phyloP scores from a whole-genome alignment of 2,797 vertebrate genomes.

The Sphaeramia orbicularis region DNA sequence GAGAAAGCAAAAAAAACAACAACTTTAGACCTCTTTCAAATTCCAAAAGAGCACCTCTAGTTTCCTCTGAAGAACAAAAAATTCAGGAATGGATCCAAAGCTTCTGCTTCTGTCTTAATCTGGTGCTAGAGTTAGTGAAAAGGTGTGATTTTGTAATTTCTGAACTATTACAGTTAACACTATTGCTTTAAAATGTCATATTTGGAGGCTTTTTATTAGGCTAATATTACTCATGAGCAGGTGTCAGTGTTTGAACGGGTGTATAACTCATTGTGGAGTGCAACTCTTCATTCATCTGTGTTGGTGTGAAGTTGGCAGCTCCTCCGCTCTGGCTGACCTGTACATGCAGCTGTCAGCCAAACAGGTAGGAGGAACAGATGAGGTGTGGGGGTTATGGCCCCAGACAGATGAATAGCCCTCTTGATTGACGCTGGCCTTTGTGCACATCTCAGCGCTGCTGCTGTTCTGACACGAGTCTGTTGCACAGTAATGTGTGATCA shows the following conservation, averaged over 20 bases:
- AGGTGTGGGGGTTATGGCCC: conserved; percentile 65
- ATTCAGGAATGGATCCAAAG: no score
- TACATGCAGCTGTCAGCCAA: conserved; percentile 73
- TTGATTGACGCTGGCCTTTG: conserved; percentile 85
- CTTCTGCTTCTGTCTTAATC: no score
- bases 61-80: no score
- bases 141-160: no score
- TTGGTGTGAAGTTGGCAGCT: conserved; percentile 46
- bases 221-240: conserved; percentile 9
- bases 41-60: no score
- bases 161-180: no score
- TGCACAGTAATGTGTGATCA: conserved; percentile 85
- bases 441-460: conserved; percentile 62
- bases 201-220: neutral
- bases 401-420: conserved; percentile 78
- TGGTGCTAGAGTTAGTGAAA: no score
- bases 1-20: no score
- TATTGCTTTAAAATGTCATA: neutral
- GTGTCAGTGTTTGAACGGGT: conserved; percentile 18
- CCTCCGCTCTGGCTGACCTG: conserved; percentile 43
- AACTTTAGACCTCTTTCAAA: no score
- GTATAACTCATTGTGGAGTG: conserved; percentile 2
- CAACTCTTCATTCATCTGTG: conserved; percentile 39
- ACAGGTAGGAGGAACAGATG: conserved; percentile 74
- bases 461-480: conserved; percentile 81